Evolutionary conservation across 2,888 invertebrate species (phyloP).

Genomic region (Pammene fasciana): DNA sequence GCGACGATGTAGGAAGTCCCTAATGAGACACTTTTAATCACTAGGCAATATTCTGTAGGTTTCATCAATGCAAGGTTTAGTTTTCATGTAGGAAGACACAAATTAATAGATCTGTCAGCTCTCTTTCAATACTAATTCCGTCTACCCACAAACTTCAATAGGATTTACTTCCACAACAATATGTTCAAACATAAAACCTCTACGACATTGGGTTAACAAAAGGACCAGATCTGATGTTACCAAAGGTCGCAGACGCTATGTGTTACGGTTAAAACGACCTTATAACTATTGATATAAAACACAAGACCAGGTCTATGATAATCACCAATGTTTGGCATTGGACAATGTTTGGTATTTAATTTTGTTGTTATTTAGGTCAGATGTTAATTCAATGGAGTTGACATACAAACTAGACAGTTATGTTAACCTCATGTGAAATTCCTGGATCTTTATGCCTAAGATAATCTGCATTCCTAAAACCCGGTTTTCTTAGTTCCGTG

Average conservation of each 20-base stretch:
- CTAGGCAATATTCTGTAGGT: no score
- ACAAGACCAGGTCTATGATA: constrained; percentile 2
- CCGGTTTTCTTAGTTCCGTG: not conserved
- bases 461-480: not conserved
- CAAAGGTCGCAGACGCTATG: constrained; percentile 19
- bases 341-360: constrained; percentile 12
- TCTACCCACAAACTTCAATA: not conserved
- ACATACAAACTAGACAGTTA: no score
- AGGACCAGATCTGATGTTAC: constrained; percentile 40
- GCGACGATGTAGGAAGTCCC: no score
- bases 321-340: constrained; percentile 23
- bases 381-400: not conserved
- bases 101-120: no score
- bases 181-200: constrained; percentile 20
- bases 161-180: constrained; percentile 4
- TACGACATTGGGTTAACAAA: constrained; percentile 37
- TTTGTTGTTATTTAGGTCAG: constrained; percentile 32
- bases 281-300: constrained; percentile 18
- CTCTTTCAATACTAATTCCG: no score
- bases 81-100: no score
- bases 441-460: not conserved
- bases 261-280: constrained; percentile 21
- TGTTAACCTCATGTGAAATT: no score
- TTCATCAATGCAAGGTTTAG: no score
- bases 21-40: no score